Evolutionary conservation across 2,888 invertebrate species (phyloP).

Genomic region (Sinopyrophorus schimmeli): DNA sequence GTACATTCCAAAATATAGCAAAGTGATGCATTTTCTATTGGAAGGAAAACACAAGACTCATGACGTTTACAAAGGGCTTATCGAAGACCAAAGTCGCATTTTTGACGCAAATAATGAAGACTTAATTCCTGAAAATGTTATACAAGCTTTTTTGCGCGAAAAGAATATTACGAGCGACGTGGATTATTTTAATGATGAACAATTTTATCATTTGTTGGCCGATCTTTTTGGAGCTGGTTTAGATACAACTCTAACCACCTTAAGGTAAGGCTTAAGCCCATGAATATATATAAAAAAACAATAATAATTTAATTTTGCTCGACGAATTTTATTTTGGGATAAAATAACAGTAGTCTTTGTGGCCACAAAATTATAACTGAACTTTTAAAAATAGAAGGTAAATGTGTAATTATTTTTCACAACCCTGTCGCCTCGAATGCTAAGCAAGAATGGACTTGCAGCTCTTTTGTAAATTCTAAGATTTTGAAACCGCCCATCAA

Average conservation of each 20-base stretch:
- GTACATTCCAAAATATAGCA: conserved; percentile 65
- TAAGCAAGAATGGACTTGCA: too few relatives aligned
- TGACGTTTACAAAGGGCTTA: conserved; percentile 68
- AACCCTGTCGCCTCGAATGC: too few relatives aligned
- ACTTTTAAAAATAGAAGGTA: too few relatives aligned
- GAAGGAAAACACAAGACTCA: conserved; percentile 76
- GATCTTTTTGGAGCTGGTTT: conserved; percentile 86
- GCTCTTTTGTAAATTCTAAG: too few relatives aligned
- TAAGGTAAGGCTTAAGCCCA: too few relatives aligned
- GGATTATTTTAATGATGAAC: conserved; percentile 64
- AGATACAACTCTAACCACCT: conserved; percentile 78
- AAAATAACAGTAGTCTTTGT: too few relatives aligned
- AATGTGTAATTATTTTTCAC: too few relatives aligned
- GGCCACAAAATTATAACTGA: too few relatives aligned
- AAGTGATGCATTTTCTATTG: conserved; percentile 66
- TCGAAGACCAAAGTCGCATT: conserved; percentile 55
- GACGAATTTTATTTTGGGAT: too few relatives aligned
- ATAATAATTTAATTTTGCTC: too few relatives aligned
- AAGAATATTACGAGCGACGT: conserved; percentile 52
- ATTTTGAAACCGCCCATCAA: too few relatives aligned
- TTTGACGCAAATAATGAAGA: conserved; percentile 18
- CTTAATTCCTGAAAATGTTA: conserved; percentile 49
- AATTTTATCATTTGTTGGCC: conserved; percentile 74
- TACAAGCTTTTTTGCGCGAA: conserved; percentile 66
- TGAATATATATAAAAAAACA: too few relatives aligned